Evolutionary conservation across 2,888 invertebrate species (phyloP).

Genomic region (Melipona beecheii): DNA sequence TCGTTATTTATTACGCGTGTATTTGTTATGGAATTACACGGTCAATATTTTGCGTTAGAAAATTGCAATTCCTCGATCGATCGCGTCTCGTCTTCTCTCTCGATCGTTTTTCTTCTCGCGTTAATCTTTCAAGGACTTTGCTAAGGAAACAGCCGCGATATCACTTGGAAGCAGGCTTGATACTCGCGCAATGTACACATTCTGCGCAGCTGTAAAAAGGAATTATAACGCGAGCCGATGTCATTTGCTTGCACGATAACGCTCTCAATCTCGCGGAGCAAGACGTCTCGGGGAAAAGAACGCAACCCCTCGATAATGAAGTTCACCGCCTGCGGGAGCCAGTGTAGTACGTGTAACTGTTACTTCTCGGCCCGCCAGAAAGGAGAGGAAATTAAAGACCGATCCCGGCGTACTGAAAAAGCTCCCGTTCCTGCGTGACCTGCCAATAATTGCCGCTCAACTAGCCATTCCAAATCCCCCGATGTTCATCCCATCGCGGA

Average conservation of each 20-base stretch:
- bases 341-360: conserved; percentile 32
- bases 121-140: conserved; percentile 44
- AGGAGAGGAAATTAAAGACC: conserved; percentile 30
- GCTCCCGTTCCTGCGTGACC: conserved; percentile 3
- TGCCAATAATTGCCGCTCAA: conserved; percentile 26
- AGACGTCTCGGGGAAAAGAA: neutral
- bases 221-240: conserved; percentile 63
- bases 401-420: conserved; percentile 28
- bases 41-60: conserved; percentile 43
- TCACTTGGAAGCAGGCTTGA: conserved; percentile 49
- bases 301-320: conserved; percentile 12
- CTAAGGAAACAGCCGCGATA: conserved; percentile 33
- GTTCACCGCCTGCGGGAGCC: conserved; percentile 1
- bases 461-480: neutral
- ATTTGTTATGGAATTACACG: neutral
- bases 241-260: conserved; percentile 72
- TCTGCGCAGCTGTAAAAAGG: conserved; percentile 36
- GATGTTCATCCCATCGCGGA: neutral
- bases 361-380: conserved; percentile 23
- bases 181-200: conserved; percentile 31
- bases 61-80: conserved; percentile 59
- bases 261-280: conserved; percentile 6
- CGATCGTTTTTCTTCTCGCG: conserved; percentile 18
- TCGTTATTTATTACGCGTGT: too few relatives aligned
- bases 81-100: conserved; percentile 33